These are phyloP conservation scores for Taurulus bubalis DNA, from an alignment of 2,113 vertebrate genomes.

Conservation along the genomic window DNA sequence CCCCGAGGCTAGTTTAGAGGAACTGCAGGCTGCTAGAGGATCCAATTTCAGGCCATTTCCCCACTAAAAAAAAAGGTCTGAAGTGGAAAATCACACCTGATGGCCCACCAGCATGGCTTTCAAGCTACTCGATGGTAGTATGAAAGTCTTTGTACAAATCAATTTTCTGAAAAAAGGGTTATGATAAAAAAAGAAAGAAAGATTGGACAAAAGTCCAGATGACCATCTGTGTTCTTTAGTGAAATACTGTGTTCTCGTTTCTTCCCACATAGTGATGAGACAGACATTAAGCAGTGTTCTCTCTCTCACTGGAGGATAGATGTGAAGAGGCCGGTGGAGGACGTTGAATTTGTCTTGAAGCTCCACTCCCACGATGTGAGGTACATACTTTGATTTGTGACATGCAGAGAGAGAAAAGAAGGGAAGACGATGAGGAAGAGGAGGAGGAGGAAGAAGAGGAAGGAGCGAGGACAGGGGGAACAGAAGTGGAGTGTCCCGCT, in stretches of 20 bases:
- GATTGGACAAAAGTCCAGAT: conserved; percentile 48
- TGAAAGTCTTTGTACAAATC: conserved; percentile 71
- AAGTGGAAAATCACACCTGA: conserved; percentile 79
- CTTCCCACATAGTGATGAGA: not conserved
- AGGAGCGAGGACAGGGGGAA: conserved; percentile 45
- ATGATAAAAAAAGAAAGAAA: conserved; percentile 43
- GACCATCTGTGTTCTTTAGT: conserved; percentile 57
- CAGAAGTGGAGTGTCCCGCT: conserved; percentile 65
- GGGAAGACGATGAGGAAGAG: not conserved
- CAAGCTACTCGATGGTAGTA: conserved; percentile 62
- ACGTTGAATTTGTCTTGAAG: conserved; percentile 66
- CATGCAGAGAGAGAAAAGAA: conserved; percentile 43
- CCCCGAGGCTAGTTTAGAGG: conserved; percentile 61
- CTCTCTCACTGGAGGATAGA: conserved; percentile 35
- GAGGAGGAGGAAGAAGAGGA: conserved; percentile 46
- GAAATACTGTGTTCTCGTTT: conserved; percentile 31
- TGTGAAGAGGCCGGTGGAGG: conserved; percentile 52
- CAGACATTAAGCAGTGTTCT: conserved; percentile 11
- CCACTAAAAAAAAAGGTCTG: conserved; percentile 63
- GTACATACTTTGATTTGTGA: conserved; percentile 72
- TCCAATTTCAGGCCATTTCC: conserved; percentile 71
- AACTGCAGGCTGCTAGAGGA: conserved; percentile 63
- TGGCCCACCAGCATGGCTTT: conserved; percentile 70
- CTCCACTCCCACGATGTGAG: conserved; percentile 53
- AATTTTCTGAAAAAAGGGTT: conserved; percentile 59